Conservation (phyloP, 2,113 vertebrate genomes). For the Ammospiza caudacuta region DNA sequence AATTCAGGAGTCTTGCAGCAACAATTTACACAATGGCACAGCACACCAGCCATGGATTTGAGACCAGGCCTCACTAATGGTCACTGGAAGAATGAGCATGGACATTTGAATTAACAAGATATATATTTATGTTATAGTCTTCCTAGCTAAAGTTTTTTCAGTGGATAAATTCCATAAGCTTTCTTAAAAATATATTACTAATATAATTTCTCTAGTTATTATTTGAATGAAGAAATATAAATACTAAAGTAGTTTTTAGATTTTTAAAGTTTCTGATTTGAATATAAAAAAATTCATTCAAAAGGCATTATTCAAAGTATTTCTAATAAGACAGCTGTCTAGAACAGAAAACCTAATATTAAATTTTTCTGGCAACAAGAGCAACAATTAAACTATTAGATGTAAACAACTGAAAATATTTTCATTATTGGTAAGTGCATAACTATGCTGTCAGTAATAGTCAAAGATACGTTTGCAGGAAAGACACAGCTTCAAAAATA, state of each 20-base stretch:
- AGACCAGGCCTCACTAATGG: background rate
- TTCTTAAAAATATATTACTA: background rate
- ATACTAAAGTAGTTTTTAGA: background rate
- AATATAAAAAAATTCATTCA: background rate
- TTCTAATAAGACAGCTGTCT: background rate
- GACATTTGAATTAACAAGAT: background rate
- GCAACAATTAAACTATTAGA: background rate
- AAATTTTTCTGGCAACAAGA: background rate
- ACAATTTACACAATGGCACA: background rate
- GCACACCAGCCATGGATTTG: background rate
- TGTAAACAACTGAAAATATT: constrained; percentile 23
- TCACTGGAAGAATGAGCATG: background rate
- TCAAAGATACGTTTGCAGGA: constrained; percentile 26
- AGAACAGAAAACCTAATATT: background rate
- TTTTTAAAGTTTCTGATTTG: background rate
- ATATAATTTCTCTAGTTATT: background rate
- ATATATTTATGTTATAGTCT: background rate
- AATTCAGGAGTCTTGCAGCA: background rate
- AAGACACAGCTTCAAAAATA: constrained; percentile 9
- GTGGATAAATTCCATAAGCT: background rate
- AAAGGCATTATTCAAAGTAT: background rate
- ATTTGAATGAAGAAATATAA: background rate
- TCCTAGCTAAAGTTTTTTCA: background rate
- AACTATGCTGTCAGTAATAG: background rate
- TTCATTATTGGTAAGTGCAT: background rate